Base-by-base conservation (phyloP, 2,113 vertebrate species). In the Harpagus bidentatus region DNA sequence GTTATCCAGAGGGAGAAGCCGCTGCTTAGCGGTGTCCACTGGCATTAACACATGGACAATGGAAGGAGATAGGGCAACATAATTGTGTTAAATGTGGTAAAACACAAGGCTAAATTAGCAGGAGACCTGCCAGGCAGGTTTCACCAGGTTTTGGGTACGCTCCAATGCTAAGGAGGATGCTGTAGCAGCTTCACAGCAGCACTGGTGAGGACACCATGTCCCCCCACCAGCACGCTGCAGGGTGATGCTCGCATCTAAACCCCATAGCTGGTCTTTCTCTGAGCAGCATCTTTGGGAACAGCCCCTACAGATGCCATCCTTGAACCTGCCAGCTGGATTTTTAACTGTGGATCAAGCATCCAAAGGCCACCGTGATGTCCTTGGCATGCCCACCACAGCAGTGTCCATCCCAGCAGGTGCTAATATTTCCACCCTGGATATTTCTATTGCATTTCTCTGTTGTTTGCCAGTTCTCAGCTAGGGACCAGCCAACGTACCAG, bases 21-120 rank as follows among this genome's bases (percentile, higher is more conserved):
- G 1, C 25, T 21, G 23, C 65, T 71, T 21, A 34, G 47, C 28
- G 11, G 40, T 2, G 1, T 9, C 55, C n/a, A 25, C 13, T 22
- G 6, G 61, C 67, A 42, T 28, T 9, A 2, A 10, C 2, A 0
- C 11, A 2, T 0, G 31, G n/a, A 12, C 25, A 26, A 1, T 0
- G 18, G 58, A 36, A 86, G n/a, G 62, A 28, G 25, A 21, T 34
- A 40, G 47, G 56, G 34, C 34, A 50, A 31, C 13, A 5, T 7
- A 2, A 2, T 2, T 34, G 36, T 9, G 34, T 23, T 11, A 62
- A 38, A 17, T 0, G 0, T 3, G 29, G 42, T 11, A 15, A 66
- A 81, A 45, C 10, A 3, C 11, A 2, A 17, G 20, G 17, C 18
- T 47, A 20, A 50, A 20, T 16, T 17, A 22, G 13, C 45, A 5